Percentiles rank a stretch among this genome's conserved stretches.
These are phyloP conservation scores for Sciurus niger DNA, from an alignment of 2,113 vertebrate genomes.

Conservation along the genomic window DNA sequence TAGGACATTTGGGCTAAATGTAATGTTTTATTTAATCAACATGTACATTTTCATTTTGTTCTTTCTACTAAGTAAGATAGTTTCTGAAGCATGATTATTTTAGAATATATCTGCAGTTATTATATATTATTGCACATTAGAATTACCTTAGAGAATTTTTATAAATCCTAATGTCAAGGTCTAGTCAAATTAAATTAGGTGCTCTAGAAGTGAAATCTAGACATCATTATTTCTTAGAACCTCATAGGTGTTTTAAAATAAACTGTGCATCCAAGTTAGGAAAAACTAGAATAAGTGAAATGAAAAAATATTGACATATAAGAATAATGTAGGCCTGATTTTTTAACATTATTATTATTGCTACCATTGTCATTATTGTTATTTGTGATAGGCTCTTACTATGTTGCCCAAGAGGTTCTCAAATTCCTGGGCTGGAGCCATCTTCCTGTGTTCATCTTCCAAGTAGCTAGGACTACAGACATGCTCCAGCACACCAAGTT, in stretches of 20 bases:
- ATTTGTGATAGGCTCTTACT: background rate
- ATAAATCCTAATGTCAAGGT: background rate
- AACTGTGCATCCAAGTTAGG: background rate
- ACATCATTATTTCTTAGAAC: background rate
- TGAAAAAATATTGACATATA: background rate
- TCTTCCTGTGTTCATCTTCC: background rate
- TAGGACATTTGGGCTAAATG: background rate
- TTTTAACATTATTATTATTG: background rate
- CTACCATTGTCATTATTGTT: background rate
- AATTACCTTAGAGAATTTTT: background rate
- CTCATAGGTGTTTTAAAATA: background rate
- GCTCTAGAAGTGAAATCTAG: background rate
- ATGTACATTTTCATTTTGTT: constrained; percentile 44
- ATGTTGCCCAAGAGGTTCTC: background rate
- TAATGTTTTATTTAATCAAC: background rate
- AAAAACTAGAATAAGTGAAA: background rate
- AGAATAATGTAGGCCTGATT: background rate
- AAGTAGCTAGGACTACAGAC: background rate
- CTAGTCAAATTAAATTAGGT: background rate
- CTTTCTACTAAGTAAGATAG: background rate
- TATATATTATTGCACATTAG: background rate
- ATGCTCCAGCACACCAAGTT: background rate
- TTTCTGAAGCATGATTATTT: constrained; percentile 30
- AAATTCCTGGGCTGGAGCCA: background rate
- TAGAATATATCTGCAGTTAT: background rate